Evolutionary conservation across 2,113 vertebrate genomes (phyloP).

Genomic region (Ovis aries): ARS-UI_Ramb_v3.0 NC_056071.1:39973501-39974000

Average conservation of each 20-base stretch:
- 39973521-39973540: background rate
- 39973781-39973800: background rate
- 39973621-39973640: background rate
- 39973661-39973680: background rate
- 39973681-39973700: background rate
- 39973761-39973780: background rate
- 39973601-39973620: background rate
- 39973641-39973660: background rate
- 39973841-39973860: background rate
- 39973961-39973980: background rate
- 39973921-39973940: background rate
- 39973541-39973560: background rate
- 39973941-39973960: background rate
- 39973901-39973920: background rate
- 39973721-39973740: background rate
- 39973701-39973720: background rate
- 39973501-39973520: background rate
- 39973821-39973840: slow-evolving; percentile 26
- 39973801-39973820: background rate
- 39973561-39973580: background rate
- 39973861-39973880: background rate
- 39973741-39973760: background rate
- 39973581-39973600: background rate
- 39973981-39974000: slow-evolving; percentile 18
- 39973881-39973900: background rate